These are phyloP conservation scores for Subacronicta megacephala DNA, from an alignment of 2,888 invertebrate genomes.

Conservation along the genomic window DNA sequence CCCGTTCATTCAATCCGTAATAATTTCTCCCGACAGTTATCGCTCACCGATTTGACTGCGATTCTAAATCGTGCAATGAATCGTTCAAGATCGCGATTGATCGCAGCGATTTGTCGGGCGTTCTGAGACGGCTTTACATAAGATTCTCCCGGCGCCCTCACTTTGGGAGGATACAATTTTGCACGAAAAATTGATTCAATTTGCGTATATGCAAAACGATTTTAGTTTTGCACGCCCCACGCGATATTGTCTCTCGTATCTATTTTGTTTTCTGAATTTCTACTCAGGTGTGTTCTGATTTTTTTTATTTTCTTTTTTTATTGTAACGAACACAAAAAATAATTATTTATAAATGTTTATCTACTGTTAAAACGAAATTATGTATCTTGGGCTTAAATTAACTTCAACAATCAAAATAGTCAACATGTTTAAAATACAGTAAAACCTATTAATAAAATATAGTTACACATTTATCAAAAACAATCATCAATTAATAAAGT, in stretches of 20 bases:
- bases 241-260: constrained; percentile 48
- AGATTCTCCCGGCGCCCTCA: constrained; percentile 41
- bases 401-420: too few species aligned
- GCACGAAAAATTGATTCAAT: constrained; percentile 82
- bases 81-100: constrained; percentile 59
- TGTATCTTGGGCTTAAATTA: too few species aligned
- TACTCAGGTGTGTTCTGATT: constrained; percentile 19
- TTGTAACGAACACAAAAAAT: too few species aligned
- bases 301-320: neutral
- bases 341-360: too few species aligned
- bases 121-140: constrained; percentile 59
- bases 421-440: too few species aligned
- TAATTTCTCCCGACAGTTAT: constrained; percentile 47
- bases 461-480: too few species aligned
- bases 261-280: constrained; percentile 40
- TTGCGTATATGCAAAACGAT: constrained; percentile 77
- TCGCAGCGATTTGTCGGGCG: constrained; percentile 65
- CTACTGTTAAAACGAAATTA: too few species aligned
- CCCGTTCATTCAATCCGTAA: constrained; percentile 42
- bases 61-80: constrained; percentile 56
- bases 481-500: too few species aligned
- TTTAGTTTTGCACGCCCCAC: constrained; percentile 60
- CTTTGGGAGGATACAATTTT: constrained; percentile 72
- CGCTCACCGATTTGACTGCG: constrained; percentile 51
- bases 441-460: too few species aligned